Percentiles rank a stretch among this genome's conserved stretches.
These are phyloP conservation scores for Unio delphinus DNA, from an alignment of 2,888 invertebrate species.

Conservation along the genomic window DNA sequence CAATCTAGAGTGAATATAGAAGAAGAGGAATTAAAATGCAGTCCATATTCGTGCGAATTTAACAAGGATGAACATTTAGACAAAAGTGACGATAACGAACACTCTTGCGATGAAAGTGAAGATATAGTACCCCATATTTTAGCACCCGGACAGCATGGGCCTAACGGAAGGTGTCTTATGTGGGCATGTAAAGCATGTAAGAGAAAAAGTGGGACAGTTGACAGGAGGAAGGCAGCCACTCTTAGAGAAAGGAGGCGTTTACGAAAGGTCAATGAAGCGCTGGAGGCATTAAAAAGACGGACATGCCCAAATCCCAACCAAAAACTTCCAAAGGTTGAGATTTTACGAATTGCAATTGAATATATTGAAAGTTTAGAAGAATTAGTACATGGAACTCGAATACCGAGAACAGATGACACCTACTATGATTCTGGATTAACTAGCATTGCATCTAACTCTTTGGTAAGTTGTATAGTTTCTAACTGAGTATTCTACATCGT, in stretches of 20 bases:
- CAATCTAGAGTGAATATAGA: conserved; percentile 16
- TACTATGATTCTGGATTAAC: conserved; percentile 61
- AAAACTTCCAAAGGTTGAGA: conserved; percentile 96
- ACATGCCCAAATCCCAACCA: conserved; percentile 97
- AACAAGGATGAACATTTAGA: conserved; percentile 40
- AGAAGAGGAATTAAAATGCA: conserved; percentile 15
- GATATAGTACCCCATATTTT: conserved; percentile 70
- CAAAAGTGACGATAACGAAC: conserved; percentile 43
- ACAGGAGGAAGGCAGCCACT: conserved; percentile 97
- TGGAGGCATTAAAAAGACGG: conserved; percentile 91
- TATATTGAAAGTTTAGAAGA: conserved; percentile 85
- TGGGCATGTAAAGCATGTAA: conserved; percentile 99
- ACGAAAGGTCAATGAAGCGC: conserved; percentile 98
- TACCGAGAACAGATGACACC: conserved; percentile 48
- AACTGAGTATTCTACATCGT: too few relatives aligned
- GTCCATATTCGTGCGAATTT: conserved; percentile 31
- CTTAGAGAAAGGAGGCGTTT: conserved; percentile 92
- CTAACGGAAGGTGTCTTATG: conserved; percentile 83
- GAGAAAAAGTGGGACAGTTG: conserved; percentile 91
- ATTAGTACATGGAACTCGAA: conserved; percentile 69
- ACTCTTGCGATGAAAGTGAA: conserved; percentile 45
- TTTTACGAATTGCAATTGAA: conserved; percentile 96
- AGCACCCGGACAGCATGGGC: conserved; percentile 71
- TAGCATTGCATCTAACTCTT: conserved; percentile 60
- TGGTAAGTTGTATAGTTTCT: conserved; percentile 45